Evolutionary conservation across 2,113 vertebrate genomes (phyloP), one percentile per base, ranked within the genome.

Genomic region (Camarhynchus parvulus): DNA sequence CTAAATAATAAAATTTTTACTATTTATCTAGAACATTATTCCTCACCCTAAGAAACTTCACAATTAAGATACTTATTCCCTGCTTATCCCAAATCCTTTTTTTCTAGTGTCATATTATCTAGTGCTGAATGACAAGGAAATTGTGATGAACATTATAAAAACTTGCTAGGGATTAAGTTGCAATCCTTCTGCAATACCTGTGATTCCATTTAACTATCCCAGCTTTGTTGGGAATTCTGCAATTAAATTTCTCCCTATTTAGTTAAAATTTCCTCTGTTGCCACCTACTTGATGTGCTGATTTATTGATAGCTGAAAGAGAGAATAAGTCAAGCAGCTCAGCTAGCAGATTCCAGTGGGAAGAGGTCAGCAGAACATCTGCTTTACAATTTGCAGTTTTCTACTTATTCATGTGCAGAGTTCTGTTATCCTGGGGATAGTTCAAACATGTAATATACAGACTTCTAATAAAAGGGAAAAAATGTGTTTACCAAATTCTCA

Each of bases 301-400:
- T 95, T 94, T 94, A 87, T 87, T 78, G 69, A 58, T 37, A 41
- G 47, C n/a, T 82, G 50, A 86, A 90, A 82, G 47, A 83, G 81
- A 94, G 30, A 82, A 93, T 79, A 89, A 70, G 52, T 35, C 81
- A 90, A 83, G 46, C 44, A 39, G 42, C 31, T 52, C 74, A 92
- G 56, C 50, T 42, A 52, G 68, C 13, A 82, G 28, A 86, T 86
- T 93, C 42, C 44, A 50, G 44, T 49, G 84, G 76, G 58, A 92
- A 61, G 19, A 87, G 80, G 94, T 92, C 74, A 97, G 21, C 27
- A 52, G 66, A 94, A 90, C 84, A 91, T 91, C 84, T 95, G 80
- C 35, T 94, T 86, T 69, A 15, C 47, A 64, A 92, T 74, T 89
- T 91, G 41, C 33, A 56, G 84, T 94, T 94, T 80, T 80, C 84